Percentiles rank a stretch among this genome's conserved stretches.
phyloP scores from a whole-genome alignment of 1,140 invertebrate species.

The Medauroidea extradentata region DNA sequence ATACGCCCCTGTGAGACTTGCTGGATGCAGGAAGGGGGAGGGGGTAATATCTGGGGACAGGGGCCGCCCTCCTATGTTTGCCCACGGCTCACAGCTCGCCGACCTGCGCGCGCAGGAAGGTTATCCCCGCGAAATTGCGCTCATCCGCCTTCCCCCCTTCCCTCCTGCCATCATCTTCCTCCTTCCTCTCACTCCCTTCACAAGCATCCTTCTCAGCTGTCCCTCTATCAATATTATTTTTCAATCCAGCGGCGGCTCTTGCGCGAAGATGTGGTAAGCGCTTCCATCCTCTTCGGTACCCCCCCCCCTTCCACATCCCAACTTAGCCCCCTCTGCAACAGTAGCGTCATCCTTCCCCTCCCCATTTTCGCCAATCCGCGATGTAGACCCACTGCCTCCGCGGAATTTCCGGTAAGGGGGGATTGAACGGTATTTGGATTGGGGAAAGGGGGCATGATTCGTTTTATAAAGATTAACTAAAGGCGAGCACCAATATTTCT shows the following conservation, averaged over 20 bases:
- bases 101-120: constrained; percentile 2
- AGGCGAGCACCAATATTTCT: too few species aligned
- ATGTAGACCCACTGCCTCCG: not conserved
- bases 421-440: too few species aligned
- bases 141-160: constrained; percentile 4
- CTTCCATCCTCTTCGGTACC: too few species aligned
- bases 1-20: too few species aligned
- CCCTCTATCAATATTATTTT: constrained; percentile 21
- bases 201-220: not conserved
- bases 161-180: not conserved
- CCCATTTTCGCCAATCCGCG: not conserved
- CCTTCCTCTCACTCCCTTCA: not conserved
- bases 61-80: not conserved
- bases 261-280: too few species aligned
- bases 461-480: too few species aligned
- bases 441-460: too few species aligned
- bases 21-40: not conserved
- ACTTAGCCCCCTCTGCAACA: not conserved
- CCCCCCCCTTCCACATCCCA: not conserved
- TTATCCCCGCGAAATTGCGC: constrained; percentile 15
- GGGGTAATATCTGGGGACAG: not conserved
- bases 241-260: constrained; percentile 11
- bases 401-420: too few species aligned
- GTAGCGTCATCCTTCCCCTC: not conserved
- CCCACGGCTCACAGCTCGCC: not conserved